Conservation (phyloP, 2,797 vertebrate genomes). For the Thaleichthys pacificus region DNA sequence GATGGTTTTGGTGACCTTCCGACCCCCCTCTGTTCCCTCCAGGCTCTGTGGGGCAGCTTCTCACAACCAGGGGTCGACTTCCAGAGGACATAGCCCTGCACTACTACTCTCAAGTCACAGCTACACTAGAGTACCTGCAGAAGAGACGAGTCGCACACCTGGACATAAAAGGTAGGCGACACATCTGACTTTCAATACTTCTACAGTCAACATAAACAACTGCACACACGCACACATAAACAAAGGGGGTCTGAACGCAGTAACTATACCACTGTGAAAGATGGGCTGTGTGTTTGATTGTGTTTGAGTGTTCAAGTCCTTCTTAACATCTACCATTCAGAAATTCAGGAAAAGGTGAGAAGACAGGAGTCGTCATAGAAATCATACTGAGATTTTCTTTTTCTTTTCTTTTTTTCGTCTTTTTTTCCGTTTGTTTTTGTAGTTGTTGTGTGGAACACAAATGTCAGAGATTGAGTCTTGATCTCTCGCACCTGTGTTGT, state of each 20-base stretch:
- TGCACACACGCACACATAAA: not conserved
- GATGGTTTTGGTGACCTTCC: not conserved
- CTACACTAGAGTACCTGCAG: constrained; percentile 85
- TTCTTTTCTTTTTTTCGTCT: not conserved
- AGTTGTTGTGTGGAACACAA: constrained; percentile 63
- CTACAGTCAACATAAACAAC: not conserved
- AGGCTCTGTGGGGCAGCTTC: constrained; percentile 90
- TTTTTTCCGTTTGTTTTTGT: constrained; percentile 19
- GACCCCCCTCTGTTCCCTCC: constrained; percentile 28
- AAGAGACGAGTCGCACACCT: constrained; percentile 85
- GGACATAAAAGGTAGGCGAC: constrained; percentile 90
- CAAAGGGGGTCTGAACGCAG: not conserved
- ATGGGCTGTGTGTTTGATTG: too few species aligned
- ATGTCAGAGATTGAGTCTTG: constrained; percentile 52
- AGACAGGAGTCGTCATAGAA: too few species aligned
- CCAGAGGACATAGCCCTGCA: constrained; percentile 90
- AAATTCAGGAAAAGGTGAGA: too few species aligned
- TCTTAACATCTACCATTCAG: too few species aligned
- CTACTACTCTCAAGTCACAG: constrained; percentile 84
- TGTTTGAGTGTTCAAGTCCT: too few species aligned
- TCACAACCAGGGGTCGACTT: constrained; percentile 84
- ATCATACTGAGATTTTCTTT: too few species aligned
- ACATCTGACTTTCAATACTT: not conserved
- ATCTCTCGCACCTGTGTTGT: constrained; percentile 68
- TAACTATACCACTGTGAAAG: not conserved